Evolutionary conservation across 2,113 vertebrate species (phyloP).

Genomic region (Embiotoca jacksoni): DNA sequence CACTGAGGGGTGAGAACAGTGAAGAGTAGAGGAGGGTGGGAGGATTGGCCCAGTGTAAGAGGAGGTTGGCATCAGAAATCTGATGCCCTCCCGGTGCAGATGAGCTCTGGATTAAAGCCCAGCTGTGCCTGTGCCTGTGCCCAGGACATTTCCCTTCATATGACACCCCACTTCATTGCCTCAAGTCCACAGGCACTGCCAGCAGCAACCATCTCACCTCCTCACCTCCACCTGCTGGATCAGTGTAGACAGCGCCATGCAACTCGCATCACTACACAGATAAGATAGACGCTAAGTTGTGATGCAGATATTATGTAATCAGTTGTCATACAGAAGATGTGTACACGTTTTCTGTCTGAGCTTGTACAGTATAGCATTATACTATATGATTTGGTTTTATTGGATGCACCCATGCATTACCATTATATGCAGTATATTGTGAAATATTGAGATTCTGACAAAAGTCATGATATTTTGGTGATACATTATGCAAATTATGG

Average conservation of each 20-base stretch:
- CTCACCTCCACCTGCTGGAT: constrained; percentile 63
- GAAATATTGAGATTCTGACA: constrained; percentile 24
- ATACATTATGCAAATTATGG: constrained; percentile 16
- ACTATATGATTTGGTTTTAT: constrained; percentile 13
- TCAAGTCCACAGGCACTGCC: constrained; percentile 47
- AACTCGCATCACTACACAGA: constrained; percentile 40
- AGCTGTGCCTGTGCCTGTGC: constrained; percentile 60
- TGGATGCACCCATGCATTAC: constrained; percentile 7
- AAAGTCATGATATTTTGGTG: constrained; percentile 17
- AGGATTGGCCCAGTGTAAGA: constrained; percentile 62
- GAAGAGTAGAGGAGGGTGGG: constrained; percentile 68
- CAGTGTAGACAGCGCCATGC: constrained; percentile 57
- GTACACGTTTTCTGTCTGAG: constrained; percentile 20
- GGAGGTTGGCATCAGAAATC: constrained; percentile 58
- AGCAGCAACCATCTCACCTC: constrained; percentile 62
- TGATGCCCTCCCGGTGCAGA: constrained; percentile 66
- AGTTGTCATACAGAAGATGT: constrained; percentile 22
- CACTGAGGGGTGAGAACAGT: constrained; percentile 73
- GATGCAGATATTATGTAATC: constrained; percentile 26
- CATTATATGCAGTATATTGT: neutral
- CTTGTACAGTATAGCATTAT: constrained; percentile 18
- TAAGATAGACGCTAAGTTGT: constrained; percentile 45
- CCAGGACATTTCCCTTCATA: constrained; percentile 54
- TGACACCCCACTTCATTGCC: constrained; percentile 36
- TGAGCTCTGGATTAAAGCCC: constrained; percentile 63